These are phyloP conservation scores for Drosophila gunungcola DNA, from an alignment of 1,140 invertebrate genomes.

Conservation along the genomic window DNA sequence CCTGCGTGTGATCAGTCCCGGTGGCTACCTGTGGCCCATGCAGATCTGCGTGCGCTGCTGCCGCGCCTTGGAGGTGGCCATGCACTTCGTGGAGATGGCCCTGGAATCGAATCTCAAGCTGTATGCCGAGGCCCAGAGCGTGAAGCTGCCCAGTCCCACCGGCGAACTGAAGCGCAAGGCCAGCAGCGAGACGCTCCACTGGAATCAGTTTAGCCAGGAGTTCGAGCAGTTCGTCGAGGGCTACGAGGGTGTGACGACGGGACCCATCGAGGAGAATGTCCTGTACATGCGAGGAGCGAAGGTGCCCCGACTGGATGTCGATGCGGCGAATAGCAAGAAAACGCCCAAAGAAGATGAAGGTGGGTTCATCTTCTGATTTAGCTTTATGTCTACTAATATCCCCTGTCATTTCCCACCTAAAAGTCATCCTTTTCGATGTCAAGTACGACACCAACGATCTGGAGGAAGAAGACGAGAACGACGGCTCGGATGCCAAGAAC, in stretches of 20 bases:
- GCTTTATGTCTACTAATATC: background rate
- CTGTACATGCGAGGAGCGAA: slow-evolving; percentile 72
- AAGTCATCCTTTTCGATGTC: slow-evolving; percentile 72
- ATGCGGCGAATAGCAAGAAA: slow-evolving; percentile 26
- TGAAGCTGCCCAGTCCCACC: slow-evolving; percentile 43
- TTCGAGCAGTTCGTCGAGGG: slow-evolving; percentile 70
- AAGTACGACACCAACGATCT: slow-evolving; percentile 72
- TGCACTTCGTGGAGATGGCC: slow-evolving; percentile 72
- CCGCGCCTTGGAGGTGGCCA: slow-evolving; percentile 69
- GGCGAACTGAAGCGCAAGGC: slow-evolving; percentile 69
- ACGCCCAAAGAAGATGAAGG: slow-evolving; percentile 66
- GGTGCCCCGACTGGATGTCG: slow-evolving; percentile 58
- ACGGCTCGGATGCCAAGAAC: slow-evolving; percentile 74
- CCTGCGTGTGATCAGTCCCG: slow-evolving; percentile 39
- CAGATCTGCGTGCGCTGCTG: slow-evolving; percentile 74
- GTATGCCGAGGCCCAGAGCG: slow-evolving; percentile 48
- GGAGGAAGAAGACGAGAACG: slow-evolving; percentile 72
- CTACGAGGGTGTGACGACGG: slow-evolving; percentile 52
- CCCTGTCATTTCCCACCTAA: background rate
- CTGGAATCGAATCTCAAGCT: slow-evolving; percentile 65
- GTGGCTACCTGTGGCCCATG: slow-evolving; percentile 69
- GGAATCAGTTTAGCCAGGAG: slow-evolving; percentile 75
- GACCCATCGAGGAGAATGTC: slow-evolving; percentile 71
- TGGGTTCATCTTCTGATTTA: background rate
- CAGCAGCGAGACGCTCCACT: slow-evolving; percentile 58